These are phyloP conservation scores for Dicranocentrus wangi DNA, from an alignment of 2,888 invertebrate genomes.

Conservation along the genomic window DNA sequence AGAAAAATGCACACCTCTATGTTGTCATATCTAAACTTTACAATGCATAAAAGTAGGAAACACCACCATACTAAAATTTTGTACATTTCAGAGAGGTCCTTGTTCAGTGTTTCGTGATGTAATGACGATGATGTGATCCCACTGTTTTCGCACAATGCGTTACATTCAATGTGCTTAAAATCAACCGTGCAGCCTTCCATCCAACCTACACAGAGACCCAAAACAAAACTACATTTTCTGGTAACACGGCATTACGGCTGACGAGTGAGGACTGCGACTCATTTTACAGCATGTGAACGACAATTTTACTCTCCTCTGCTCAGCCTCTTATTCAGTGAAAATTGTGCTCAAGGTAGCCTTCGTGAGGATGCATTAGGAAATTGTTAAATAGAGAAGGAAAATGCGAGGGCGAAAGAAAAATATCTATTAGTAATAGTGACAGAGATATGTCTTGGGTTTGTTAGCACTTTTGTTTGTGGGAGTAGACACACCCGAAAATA, in stretches of 20 bases:
- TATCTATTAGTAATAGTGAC: constrained; percentile 2
- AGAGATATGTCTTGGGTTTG: constrained; percentile 34
- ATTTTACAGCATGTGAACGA: constrained; percentile 13
- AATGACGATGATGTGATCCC: constrained; percentile 37
- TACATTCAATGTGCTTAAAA: background rate
- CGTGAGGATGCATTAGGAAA: constrained; percentile 55
- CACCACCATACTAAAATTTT: background rate
- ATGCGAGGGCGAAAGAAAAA: constrained; percentile 47
- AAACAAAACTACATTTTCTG: constrained; percentile 20
- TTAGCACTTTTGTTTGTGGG: constrained; percentile 44
- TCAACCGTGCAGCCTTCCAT: background rate
- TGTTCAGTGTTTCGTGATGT: constrained; percentile 31
- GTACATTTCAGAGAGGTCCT: constrained; percentile 4
- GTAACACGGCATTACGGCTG: background rate
- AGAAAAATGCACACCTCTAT: too few relatives aligned
- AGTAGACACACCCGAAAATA: constrained; percentile 14
- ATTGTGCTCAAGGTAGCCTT: constrained; percentile 18
- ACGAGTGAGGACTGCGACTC: constrained; percentile 7
- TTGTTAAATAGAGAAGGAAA: constrained; percentile 38
- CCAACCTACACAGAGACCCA: background rate
- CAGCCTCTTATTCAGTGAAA: background rate
- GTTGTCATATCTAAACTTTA: too few relatives aligned
- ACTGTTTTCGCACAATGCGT: constrained; percentile 12
- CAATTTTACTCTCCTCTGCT: background rate
- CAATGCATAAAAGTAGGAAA: background rate